Evolutionary conservation across 2,113 vertebrate genomes (phyloP), one percentile per base, ranked within the genome.

Genomic region (Paedocypris sp.): DNA sequence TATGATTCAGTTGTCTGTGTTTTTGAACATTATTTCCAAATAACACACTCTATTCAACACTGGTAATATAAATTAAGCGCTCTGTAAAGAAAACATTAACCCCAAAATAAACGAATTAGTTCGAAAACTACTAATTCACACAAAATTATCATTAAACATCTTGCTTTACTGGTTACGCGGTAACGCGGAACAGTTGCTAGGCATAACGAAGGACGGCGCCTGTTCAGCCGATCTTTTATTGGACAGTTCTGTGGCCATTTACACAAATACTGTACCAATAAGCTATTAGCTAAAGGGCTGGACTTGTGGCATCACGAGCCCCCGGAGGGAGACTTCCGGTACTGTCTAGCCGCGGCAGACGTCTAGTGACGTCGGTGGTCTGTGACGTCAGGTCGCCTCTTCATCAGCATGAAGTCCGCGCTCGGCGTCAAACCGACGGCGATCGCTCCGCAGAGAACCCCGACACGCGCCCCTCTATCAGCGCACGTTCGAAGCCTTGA

Each of bases 321-420:
- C 51, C 51, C 54, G 51, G 38, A 68, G 48, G 64, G 60, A 52
- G 49, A 57, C 66, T 54, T 59, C 63, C 47, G 29, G 16, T n/a
- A 25, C 38, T 36, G 70, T 74, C 71, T 69, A 20, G 64, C 65
- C 65, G 45, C 33, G 61, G 43, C 60, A 60, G 43, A 38, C 32
- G 68, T 41, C 42, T 47, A 50, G 39, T 75, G 73, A 75, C 73
- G 73, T 75, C 43, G 56, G 43, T 49, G 52, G 68, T 60, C 41
- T 66, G 73, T 68, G 68, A 60, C 59, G 61, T 75, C 69, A 65
- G 62, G 62, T 54, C 35, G 47, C 20, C 16, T 32, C 61, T 69
- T 62, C 64, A 64, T 69, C 62, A 69, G 62, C 62, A 42, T 43
- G 56, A 61, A 70, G 67, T 33, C 43, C 19, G 50, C 36, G 20